Conservation (phyloP, 2,113 vertebrate genomes). For the Cyrtonyx montezumae region DNA sequence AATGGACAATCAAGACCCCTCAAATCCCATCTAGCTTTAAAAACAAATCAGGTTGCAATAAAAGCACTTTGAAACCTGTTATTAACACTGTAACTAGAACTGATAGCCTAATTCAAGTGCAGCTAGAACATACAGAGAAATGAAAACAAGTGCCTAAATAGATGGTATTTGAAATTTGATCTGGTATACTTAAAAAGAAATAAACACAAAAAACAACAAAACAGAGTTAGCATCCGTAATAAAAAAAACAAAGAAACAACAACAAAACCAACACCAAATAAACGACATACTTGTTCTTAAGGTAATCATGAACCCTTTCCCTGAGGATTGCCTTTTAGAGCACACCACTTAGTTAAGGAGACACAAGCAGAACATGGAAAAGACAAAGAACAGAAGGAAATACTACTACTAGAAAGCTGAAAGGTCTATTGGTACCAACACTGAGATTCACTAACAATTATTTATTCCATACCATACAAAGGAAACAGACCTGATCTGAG, state of each 20-base stretch:
- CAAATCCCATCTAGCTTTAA: neutral
- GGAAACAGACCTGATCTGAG: neutral
- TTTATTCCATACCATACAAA: neutral
- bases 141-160: neutral
- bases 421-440: neutral
- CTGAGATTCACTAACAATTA: neutral
- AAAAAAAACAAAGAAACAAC: neutral
- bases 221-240: neutral
- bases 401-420: neutral
- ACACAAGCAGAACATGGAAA: neutral
- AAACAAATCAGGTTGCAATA: neutral
- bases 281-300: neutral
- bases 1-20: neutral
- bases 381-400: neutral
- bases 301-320: neutral
- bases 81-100: neutral
- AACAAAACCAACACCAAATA: neutral
- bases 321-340: neutral
- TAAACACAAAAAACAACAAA: neutral
- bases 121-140: neutral
- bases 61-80: neutral
- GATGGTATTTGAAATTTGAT: neutral
- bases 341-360: neutral
- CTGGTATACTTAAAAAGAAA: neutral
- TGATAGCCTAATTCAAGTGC: neutral